A percentile compares a stretch with the other conserved stretches of the same genome.
These are phyloP conservation scores for Chaenogobius annularis DNA, from an alignment of 2,113 vertebrate genomes.

Conservation along the genomic window DNA sequence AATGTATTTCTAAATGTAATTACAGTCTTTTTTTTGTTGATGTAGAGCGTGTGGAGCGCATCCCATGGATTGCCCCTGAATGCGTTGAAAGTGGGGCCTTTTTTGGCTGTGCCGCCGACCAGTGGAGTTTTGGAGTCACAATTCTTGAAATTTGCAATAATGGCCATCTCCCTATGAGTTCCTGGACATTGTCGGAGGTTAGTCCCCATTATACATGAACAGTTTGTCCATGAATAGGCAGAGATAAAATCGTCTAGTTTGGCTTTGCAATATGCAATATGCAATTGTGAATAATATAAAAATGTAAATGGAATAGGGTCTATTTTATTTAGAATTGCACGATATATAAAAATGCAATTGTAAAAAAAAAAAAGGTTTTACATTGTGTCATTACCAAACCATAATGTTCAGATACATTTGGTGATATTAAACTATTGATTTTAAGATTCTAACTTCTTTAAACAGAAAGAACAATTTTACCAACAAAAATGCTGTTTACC, in stretches of 20 bases:
- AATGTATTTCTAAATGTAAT: not conserved
- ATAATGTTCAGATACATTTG: not conserved
- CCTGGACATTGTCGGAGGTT: conserved; percentile 81
- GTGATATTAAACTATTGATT: not conserved
- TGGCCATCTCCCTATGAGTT: conserved; percentile 83
- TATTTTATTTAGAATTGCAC: not conserved
- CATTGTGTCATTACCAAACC: too few relatives aligned
- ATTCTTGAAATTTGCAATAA: conserved; percentile 93
- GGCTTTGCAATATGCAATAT: not conserved
- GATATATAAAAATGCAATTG: too few relatives aligned
- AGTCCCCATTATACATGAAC: not conserved
- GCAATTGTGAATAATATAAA: not conserved
- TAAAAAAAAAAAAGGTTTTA: too few relatives aligned
- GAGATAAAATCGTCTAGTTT: too few relatives aligned
- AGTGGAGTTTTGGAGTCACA: conserved; percentile 92
- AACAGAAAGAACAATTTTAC: conserved; percentile 92
- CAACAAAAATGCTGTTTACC: conserved; percentile 81
- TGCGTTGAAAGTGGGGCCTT: conserved; percentile 71
- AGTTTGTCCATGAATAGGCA: not conserved
- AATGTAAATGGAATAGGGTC: not conserved
- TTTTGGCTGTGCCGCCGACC: conserved; percentile 78
- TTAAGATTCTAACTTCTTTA: not conserved
- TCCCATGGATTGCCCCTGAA: conserved; percentile 94
- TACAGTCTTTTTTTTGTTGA: not conserved
- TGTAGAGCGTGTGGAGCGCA: conserved; percentile 87